Evolutionary conservation across 2,797 vertebrate species (phyloP), one percentile per base, ranked within the genome.

Genomic region (Masticophis lateralis): DNA sequence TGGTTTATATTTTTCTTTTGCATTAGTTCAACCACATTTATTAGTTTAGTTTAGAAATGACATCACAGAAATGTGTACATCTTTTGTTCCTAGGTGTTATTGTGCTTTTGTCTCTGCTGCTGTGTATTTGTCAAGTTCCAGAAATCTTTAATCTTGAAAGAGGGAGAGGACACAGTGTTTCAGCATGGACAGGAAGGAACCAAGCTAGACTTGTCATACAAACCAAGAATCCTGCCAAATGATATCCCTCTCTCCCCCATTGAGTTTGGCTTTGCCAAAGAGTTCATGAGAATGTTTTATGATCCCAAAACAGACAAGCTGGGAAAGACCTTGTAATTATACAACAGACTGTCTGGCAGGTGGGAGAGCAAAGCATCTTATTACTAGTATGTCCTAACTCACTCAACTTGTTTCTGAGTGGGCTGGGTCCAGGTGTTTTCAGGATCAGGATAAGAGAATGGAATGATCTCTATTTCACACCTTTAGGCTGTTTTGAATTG

Each of bases 401-500:
- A 91, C 88, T 90, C 47, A 87, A 89, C 56, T 5, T 37, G 53
- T 66, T 32, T 86, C 11, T 1, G 14, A 59, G 2, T 16, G 53
- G 55, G 69, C 5, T 4, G 57, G 1, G 14, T 1, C 13, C 43
- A 22, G 74, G 55, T 55, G 92, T 89, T 86, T 90, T 47, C 32
- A 90, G 20, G 66, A 87, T n/a, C 22, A 88, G 47, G 37, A 43
- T 51, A 43, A 4, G 4, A 59, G 51, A 37, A 69, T 0, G 0
- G n/a, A 51, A 79, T 32, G 0, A 7, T 89, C 90, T 88, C 79
- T 37, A 7, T 86, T 93, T 89, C 57, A 63, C 4, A 5, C 90
- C 92, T 91, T n/a, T 51, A 92, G 25, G 61, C 37, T 92, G 86
- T 10, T 87, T 89, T 91, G 87, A 93, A 93, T 93, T 89, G 51